Evolutionary conservation across 92 coral and sea anemone species (phyloP).

Genomic region (Epizoanthus illoricatus): DNA sequence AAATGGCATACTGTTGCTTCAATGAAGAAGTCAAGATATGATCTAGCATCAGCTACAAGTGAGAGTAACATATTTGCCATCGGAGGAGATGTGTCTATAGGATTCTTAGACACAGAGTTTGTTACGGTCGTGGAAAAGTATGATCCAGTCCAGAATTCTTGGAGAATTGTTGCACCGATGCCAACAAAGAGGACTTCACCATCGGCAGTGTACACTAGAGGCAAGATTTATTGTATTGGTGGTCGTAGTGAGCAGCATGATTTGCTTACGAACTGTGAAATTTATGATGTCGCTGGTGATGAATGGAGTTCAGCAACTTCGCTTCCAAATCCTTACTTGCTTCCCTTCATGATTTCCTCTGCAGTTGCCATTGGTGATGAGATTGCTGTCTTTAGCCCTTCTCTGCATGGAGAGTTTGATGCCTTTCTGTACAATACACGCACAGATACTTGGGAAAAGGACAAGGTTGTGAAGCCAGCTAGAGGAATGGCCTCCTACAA

Average conservation of each 20-base stretch:
- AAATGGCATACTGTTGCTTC: conserved; percentile 9
- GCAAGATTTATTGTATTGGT: conserved; percentile 69
- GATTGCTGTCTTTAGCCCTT: conserved; percentile 16
- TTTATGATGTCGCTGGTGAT: conserved; percentile 20
- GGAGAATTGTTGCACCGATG: conserved; percentile 64
- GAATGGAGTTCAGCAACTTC: conserved; percentile 4
- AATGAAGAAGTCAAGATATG: conserved; percentile 33
- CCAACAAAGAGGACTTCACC: conserved; percentile 55
- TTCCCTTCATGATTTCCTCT: conserved; percentile 3
- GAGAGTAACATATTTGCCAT: conserved; percentile 25
- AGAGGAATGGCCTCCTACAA: not conserved
- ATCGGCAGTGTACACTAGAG: conserved; percentile 47
- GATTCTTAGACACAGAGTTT: not conserved
- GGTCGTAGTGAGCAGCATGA: conserved; percentile 22
- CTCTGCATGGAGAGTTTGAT: conserved; percentile 13
- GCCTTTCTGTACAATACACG: conserved; percentile 1
- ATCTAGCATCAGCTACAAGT: not conserved
- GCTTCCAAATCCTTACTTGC: not conserved
- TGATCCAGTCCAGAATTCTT: conserved; percentile 52
- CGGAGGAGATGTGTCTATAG: conserved; percentile 6
- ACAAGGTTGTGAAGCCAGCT: conserved; percentile 5
- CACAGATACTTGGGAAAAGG: not conserved
- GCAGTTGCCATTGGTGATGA: not conserved
- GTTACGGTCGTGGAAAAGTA: conserved; percentile 53
- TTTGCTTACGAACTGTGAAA: conserved; percentile 25